Evolutionary conservation across 2,113 vertebrate species (phyloP), one percentile per base, ranked within the genome.

Genomic region (Chaetops frenatus): DNA sequence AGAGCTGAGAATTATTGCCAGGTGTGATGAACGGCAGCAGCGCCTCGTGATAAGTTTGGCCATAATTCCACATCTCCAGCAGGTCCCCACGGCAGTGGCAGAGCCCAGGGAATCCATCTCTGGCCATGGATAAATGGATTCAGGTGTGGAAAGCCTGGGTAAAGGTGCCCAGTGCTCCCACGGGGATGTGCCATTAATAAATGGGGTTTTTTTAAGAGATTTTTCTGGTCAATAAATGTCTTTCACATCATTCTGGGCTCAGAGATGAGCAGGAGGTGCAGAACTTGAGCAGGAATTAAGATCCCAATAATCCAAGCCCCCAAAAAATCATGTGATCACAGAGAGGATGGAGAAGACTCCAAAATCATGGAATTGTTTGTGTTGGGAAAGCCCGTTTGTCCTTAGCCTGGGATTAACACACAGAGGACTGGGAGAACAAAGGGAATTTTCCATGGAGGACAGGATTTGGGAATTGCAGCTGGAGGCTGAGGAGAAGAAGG

Each of bases 91-190:
- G 38, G 86, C 76, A 40, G 82, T 96, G 96, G 91, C 90, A 97
- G 94, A 94, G 96, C 90, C 62, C 86, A 90, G 92, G 62, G 67
- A 97, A 98, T 98, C 96, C 95, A 97, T 96, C 97, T 96, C 96
- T 90, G 94, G 92, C 91, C 84, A 73, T 47, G 91, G 90, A 92
- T 94, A 86, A 97, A 96, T 76, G 95, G 97, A 95, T 72, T 83
- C 81, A 53, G 83, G 90, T 18, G 0, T 58, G 81, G 76, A 72
- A 53, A 60, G 78, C 57, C 58, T 50, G 36, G 64, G 38, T 73
- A 66, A 42, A 91, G 93, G 27, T 80, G 57, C 72, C 44, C 10
- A 20, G 80, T 0, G 0, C 35, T 71, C 65, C 20, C 57, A 11
- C 0, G 1, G 53, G 74, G 67, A 24, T 36, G 36, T 56, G 45